Percentiles rank a stretch among this genome's conserved stretches.
Conservation (phyloP, 2,888 invertebrate species). For the Pristionchus entomophagus region DNA sequence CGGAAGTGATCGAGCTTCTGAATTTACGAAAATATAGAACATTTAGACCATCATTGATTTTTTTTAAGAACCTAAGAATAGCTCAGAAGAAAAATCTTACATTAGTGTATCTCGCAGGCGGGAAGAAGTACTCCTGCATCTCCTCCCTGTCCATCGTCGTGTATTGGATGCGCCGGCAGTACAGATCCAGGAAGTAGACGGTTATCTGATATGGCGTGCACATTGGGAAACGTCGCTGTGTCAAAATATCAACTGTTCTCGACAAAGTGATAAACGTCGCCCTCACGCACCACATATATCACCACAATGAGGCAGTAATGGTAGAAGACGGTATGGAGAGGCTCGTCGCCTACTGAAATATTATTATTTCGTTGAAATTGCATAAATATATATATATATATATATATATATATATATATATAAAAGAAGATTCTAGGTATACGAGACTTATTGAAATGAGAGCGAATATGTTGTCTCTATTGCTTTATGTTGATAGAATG, state of each 20-base stretch:
- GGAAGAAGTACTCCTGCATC: constrained; percentile 28
- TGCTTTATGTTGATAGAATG: too few species aligned
- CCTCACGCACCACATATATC: not conserved
- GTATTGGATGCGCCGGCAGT: not conserved
- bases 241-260: not conserved
- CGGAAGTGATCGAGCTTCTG: not conserved
- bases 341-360: not conserved
- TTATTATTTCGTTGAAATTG: not conserved
- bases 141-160: constrained; percentile 14
- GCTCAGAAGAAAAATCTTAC: not conserved
- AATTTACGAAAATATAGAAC: too few species aligned
- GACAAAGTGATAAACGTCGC: not conserved
- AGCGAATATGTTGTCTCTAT: too few species aligned
- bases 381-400: not conserved
- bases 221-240: not conserved
- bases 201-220: not conserved
- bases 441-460: too few species aligned
- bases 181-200: not conserved
- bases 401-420: not conserved
- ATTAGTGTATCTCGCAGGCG: not conserved
- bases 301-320: not conserved
- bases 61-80: not conserved
- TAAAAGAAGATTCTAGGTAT: too few species aligned
- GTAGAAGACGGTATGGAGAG: not conserved
- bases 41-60: too few species aligned